Evolutionary conservation across 2,113 vertebrate species (phyloP).

Genomic region (Alethe castanea): DNA sequence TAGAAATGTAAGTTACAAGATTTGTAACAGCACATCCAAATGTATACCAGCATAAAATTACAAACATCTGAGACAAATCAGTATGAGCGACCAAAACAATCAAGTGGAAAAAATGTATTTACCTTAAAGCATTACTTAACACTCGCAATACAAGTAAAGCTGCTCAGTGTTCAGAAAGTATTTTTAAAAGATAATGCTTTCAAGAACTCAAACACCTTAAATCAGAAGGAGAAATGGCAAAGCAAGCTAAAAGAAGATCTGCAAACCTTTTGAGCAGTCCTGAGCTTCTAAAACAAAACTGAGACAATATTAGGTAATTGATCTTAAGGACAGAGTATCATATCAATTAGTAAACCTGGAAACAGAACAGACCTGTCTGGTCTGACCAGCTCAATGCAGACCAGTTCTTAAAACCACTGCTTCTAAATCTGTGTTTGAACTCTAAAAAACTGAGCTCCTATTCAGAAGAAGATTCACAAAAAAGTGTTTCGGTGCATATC

Average conservation of each 20-base stretch:
- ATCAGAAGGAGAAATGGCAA: not conserved
- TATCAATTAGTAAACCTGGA: not conserved
- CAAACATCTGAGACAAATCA: not conserved
- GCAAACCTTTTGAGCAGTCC: not conserved
- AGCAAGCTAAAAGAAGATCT: not conserved
- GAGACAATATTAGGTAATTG: not conserved
- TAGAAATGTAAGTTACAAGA: not conserved
- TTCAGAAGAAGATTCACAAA: not conserved
- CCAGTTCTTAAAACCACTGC: not conserved
- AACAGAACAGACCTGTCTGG: not conserved
- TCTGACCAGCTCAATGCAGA: not conserved
- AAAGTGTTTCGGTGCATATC: not conserved
- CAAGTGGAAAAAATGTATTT: not conserved
- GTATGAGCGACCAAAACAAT: not conserved
- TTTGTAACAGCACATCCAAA: not conserved
- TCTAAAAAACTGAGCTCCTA: not conserved
- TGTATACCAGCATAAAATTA: not conserved
- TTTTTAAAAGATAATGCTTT: not conserved
- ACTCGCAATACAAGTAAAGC: not conserved
- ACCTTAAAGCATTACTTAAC: not conserved
- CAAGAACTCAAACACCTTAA: not conserved
- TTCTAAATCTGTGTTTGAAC: not conserved
- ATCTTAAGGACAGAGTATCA: not conserved
- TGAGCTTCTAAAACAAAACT: not conserved
- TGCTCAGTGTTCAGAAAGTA: not conserved